Evolutionary conservation across 2,888 invertebrate genomes (phyloP).

Genomic region (Listrodromus nycthemerus): DNA sequence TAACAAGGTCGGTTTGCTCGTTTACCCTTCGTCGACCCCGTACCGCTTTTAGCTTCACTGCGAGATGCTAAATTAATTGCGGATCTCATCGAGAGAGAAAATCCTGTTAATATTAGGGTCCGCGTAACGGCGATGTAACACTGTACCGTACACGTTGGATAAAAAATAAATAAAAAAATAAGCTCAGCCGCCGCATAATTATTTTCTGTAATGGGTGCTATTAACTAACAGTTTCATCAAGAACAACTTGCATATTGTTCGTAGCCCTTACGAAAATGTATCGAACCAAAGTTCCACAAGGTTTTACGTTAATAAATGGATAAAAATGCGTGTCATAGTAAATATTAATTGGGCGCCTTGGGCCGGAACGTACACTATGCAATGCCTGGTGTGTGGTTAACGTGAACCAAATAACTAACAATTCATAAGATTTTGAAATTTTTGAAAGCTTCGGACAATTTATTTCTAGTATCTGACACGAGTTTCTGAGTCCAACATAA

Average conservation of each 20-base stretch:
- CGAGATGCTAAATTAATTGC: slow-evolving; percentile 72
- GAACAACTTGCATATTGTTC: not conserved
- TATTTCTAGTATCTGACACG: no score
- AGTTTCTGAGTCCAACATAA: no score
- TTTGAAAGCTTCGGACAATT: no score
- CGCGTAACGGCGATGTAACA: not conserved
- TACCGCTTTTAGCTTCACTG: not conserved
- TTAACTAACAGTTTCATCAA: slow-evolving; percentile 3
- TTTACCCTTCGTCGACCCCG: slow-evolving; percentile 34
- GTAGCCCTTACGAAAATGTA: not conserved
- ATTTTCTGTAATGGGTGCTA: slow-evolving; percentile 12
- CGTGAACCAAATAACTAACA: no score
- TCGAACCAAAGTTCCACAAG: not conserved
- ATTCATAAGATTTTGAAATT: no score
- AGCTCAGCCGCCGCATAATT: slow-evolving; percentile 18
- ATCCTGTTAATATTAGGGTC: slow-evolving; percentile 64
- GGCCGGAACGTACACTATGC: no score
- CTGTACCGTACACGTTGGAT: slow-evolving; percentile 38
- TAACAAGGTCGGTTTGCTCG: slow-evolving; percentile 68
- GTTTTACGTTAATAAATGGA: not conserved
- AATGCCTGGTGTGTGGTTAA: no score
- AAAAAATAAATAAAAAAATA: slow-evolving; percentile 26
- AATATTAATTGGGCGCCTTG: no score
- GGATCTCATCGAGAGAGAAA: slow-evolving; percentile 63
- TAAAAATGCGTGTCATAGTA: not conserved